A percentile compares a stretch with the other conserved stretches of the same genome.
Evolutionary conservation across 2,113 vertebrate genomes (phyloP).

Genomic region (Picathartes gymnocephalus): DNA sequence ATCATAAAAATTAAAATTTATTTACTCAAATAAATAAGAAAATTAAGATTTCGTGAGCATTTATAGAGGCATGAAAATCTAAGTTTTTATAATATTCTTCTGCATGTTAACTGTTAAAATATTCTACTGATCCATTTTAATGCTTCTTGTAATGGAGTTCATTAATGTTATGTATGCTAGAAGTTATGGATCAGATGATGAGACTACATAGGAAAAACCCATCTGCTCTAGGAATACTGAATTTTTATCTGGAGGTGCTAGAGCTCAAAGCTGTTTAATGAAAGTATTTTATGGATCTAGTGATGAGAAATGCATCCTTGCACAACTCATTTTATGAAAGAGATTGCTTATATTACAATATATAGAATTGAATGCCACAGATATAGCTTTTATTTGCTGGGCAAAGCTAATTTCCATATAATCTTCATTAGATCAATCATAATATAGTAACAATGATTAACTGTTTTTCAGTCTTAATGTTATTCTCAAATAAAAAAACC

Average conservation of each 20-base stretch:
- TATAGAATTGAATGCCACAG: background rate
- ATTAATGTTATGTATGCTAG: background rate
- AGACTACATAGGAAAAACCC: background rate
- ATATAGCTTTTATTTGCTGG: background rate
- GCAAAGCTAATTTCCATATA: background rate
- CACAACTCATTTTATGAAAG: background rate
- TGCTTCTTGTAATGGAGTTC: background rate
- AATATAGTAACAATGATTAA: background rate
- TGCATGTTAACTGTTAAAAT: background rate
- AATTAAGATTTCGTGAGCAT: background rate
- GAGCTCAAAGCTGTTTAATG: background rate
- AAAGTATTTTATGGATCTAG: background rate
- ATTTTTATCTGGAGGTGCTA: background rate
- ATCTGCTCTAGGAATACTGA: background rate
- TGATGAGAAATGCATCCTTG: background rate
- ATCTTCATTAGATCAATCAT: background rate
- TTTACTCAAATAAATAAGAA: background rate
- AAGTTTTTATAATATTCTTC: background rate
- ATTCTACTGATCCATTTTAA: background rate
- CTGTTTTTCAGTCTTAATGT: background rate
- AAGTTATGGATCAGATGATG: background rate
- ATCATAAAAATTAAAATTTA: background rate
- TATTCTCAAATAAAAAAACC: background rate
- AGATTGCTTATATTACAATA: background rate
- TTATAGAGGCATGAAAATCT: background rate